A percentile compares a stretch with the other conserved stretches of the same genome.
Conservation (phyloP, 2,113 vertebrate genomes). For the Lycocorax pyrrhopterus region DNA sequence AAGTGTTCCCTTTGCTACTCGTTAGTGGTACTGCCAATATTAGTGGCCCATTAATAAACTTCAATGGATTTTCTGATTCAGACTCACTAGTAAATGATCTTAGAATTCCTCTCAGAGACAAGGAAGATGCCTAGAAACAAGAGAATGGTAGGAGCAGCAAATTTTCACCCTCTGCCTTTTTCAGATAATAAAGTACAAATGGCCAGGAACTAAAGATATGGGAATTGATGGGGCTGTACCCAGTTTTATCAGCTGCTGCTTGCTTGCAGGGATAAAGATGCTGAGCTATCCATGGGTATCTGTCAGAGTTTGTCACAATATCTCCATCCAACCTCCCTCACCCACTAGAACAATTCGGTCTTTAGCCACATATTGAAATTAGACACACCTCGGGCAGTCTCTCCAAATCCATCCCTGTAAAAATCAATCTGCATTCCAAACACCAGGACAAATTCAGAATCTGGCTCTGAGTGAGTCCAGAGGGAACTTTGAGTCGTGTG, state of each 20-base stretch:
- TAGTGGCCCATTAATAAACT: neutral
- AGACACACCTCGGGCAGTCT: neutral
- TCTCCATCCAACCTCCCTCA: neutral
- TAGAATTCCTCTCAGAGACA: neutral
- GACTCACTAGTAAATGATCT: neutral
- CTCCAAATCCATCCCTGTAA: neutral
- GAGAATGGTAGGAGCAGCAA: neutral
- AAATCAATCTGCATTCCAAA: conserved; percentile 11
- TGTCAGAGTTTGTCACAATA: neutral
- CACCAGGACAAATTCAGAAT: neutral
- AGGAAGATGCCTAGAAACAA: neutral
- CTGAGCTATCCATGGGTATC: neutral
- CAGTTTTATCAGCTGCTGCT: neutral
- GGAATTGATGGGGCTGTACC: neutral
- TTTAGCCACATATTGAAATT: neutral
- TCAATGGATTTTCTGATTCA: neutral
- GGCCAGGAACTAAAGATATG: neutral
- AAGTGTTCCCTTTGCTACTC: neutral
- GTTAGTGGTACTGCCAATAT: neutral
- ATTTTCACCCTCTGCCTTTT: neutral
- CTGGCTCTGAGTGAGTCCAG: neutral
- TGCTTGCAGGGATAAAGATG: neutral
- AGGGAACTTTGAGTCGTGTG: neutral
- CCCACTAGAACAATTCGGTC: neutral
- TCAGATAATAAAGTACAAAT: neutral